Percentiles rank a stretch among this genome's conserved stretches.
Conservation (phyloP, 2,797 vertebrate genomes). For the Diplodus puntazzo region DNA sequence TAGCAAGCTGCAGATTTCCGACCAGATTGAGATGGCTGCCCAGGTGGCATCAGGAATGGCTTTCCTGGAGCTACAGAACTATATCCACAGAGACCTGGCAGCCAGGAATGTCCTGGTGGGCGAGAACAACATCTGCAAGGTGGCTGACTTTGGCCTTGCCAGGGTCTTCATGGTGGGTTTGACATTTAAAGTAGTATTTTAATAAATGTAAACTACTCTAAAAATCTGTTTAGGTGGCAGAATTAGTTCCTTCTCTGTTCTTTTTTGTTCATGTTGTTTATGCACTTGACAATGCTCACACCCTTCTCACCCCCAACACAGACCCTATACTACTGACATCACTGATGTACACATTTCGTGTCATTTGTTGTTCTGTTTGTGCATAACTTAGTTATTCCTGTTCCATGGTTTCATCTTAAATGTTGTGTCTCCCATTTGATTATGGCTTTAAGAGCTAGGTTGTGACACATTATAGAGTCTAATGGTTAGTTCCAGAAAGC, state of each 20-base stretch:
- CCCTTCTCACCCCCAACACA: background rate
- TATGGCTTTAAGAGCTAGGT: background rate
- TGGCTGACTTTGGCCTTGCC: slow-evolving; percentile 97
- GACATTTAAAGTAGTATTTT: background rate
- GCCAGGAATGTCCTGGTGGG: slow-evolving; percentile 97
- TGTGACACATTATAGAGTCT: background rate
- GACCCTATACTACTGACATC: background rate
- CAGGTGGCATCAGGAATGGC: slow-evolving; percentile 97
- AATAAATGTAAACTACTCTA: no score
- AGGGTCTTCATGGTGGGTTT: slow-evolving; percentile 92
- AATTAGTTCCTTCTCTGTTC: background rate
- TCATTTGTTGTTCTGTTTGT: background rate
- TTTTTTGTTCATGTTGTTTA: slow-evolving; percentile 1
- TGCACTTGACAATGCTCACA: slow-evolving; percentile 1
- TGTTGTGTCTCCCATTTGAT: background rate
- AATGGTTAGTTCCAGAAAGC: no score
- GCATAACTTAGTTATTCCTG: background rate
- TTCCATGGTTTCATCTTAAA: background rate
- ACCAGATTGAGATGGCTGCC: slow-evolving; percentile 94
- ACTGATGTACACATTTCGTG: background rate
- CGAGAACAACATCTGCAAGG: slow-evolving; percentile 95
- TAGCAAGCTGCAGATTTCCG: slow-evolving; percentile 76
- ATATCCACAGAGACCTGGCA: slow-evolving; percentile 96
- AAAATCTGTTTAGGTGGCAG: background rate
- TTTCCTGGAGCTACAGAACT: slow-evolving; percentile 94